phyloP scores from a whole-genome alignment of 35 echinoderm and acorn worm species.

The Lytechinus pictus region DNA sequence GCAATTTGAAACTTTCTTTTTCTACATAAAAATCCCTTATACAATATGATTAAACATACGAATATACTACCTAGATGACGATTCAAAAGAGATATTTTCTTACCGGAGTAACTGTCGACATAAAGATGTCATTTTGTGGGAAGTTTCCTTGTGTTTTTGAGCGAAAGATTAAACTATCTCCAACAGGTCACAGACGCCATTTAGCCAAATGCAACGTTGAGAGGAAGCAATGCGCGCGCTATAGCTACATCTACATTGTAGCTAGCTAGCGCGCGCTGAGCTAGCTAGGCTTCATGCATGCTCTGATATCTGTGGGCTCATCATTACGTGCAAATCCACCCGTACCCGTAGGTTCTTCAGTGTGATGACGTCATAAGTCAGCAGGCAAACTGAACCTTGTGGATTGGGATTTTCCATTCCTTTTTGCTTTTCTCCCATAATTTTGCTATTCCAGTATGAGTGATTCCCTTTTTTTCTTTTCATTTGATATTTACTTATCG shows the following conservation, averaged over 20 bases:
- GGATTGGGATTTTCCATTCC: neutral
- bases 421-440: neutral
- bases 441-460: neutral
- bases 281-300: neutral
- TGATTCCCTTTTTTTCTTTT: no score
- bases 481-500: no score
- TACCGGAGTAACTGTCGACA: constrained; percentile 40
- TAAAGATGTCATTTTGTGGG: constrained; percentile 33
- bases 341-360: no score
- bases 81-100: neutral
- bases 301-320: neutral
- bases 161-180: neutral
- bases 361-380: neutral
- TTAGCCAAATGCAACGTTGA: neutral
- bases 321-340: neutral
- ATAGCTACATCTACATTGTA: no score
- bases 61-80: neutral
- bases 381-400: neutral
- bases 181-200: neutral
- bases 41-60: neutral
- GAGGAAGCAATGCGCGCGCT: neutral
- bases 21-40: no score
- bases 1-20: no score
- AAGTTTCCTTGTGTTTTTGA: neutral
- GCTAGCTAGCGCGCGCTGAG: neutral